Percentiles rank a stretch among this genome's conserved stretches.
These are phyloP conservation scores for Thymelicus sylvestris DNA, from an alignment of 2,888 invertebrate species.

Conservation along the genomic window DNA sequence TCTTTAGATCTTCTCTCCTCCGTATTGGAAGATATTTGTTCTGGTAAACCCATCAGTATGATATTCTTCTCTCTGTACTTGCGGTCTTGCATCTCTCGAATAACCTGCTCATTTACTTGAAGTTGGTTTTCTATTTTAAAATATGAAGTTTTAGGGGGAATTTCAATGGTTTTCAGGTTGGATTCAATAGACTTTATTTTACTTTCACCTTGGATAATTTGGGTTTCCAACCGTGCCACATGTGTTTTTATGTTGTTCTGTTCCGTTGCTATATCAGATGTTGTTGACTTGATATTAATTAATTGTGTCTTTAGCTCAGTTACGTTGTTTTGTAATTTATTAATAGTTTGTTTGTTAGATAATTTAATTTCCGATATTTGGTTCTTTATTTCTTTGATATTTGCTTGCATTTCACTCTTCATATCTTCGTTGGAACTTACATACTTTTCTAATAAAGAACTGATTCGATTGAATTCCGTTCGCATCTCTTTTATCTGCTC, in stretches of 20 bases:
- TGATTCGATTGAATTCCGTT: background rate
- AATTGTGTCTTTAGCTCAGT: conserved; percentile 3
- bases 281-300: conserved; percentile 4
- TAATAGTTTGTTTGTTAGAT: conserved; percentile 9
- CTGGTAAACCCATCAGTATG: conserved; percentile 33
- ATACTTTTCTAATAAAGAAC: conserved; percentile 5
- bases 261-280: conserved; percentile 13
- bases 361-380: background rate
- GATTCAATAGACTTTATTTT: too few relatives aligned
- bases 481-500: conserved; percentile 2
- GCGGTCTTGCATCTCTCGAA: too few relatives aligned
- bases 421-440: too few relatives aligned
- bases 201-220: too few relatives aligned
- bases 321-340: conserved; percentile 9
- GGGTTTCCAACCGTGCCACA: too few relatives aligned
- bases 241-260: conserved; percentile 33
- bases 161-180: too few relatives aligned
- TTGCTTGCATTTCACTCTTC: too few relatives aligned
- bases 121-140: too few relatives aligned
- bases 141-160: too few relatives aligned
- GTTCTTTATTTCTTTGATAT: too few relatives aligned
- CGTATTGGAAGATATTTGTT: conserved; percentile 19
- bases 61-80: too few relatives aligned
- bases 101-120: too few relatives aligned
- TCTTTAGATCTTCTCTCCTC: conserved; percentile 18